Percentiles rank a stretch among this genome's conserved stretches.
Evolutionary conservation across 2,113 vertebrate genomes (phyloP).

Genomic region (Sclerurus mexicanus): DNA sequence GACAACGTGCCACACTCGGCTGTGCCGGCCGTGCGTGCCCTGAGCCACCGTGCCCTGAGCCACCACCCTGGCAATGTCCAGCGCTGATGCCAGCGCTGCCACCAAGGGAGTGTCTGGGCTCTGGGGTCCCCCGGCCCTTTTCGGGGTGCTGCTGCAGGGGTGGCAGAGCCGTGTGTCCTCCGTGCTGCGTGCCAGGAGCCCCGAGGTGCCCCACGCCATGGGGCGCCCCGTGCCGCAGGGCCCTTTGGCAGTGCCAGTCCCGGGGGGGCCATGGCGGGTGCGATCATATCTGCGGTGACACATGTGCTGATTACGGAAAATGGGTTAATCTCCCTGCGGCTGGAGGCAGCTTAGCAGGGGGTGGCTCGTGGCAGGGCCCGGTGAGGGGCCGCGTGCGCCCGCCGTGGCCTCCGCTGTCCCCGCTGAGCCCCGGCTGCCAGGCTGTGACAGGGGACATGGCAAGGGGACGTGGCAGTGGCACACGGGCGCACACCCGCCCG

Average conservation of each 20-base stretch:
- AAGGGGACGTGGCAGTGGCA: background rate
- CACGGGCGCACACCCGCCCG: accelerated
- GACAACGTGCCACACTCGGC: background rate
- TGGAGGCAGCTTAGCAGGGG: conserved; percentile 47
- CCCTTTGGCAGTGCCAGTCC: background rate
- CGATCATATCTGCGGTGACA: conserved; percentile 61
- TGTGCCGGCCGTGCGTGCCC: background rate
- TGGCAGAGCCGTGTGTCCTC: background rate
- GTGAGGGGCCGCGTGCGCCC: background rate
- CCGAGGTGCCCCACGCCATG: background rate
- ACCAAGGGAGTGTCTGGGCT: background rate
- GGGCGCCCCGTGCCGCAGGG: background rate
- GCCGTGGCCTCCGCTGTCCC: background rate
- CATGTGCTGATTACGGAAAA: conserved; percentile 71
- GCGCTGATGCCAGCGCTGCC: background rate
- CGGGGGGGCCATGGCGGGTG: background rate
- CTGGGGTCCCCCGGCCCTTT: background rate
- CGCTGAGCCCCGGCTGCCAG: background rate
- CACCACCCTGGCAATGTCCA: background rate
- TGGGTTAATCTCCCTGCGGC: conserved; percentile 67
- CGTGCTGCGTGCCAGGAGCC: background rate
- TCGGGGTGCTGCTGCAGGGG: background rate
- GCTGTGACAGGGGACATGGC: background rate
- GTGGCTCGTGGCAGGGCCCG: conserved; percentile 19
- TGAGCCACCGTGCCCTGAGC: background rate